Conservation (phyloP, 2,888 invertebrate genomes). For the Melangyna quadrimaculata region DNA sequence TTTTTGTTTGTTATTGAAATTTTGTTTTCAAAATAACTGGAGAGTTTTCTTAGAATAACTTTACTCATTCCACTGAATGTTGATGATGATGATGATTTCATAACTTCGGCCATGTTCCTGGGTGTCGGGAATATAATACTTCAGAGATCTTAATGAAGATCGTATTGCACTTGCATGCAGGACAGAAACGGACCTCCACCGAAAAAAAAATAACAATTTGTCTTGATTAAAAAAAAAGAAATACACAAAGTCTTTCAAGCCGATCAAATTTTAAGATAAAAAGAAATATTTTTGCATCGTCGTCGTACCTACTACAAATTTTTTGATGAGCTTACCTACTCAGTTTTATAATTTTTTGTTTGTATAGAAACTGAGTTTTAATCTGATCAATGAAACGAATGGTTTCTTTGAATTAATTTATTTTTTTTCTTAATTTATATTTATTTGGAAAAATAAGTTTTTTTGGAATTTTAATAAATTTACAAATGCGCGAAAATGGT, state of each 20-base stretch:
- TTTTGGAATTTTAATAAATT: neutral
- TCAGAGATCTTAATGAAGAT: slow-evolving; percentile 63
- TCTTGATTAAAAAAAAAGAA: neutral
- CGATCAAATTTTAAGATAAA: slow-evolving; percentile 57
- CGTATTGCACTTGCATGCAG: slow-evolving; percentile 49
- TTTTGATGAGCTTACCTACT: neutral
- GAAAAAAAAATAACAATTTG: neutral
- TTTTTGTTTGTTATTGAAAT: neutral
- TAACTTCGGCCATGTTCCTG: slow-evolving; percentile 26
- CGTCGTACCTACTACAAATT: too few relatives aligned
- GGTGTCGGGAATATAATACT: neutral
- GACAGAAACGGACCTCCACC: neutral
- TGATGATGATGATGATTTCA: slow-evolving; percentile 26
- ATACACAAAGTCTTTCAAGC: neutral
- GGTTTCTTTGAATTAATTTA: neutral
- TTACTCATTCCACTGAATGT: slow-evolving; percentile 24
- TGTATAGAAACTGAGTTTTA: neutral
- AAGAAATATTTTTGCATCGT: slow-evolving; percentile 48
- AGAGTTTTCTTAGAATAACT: slow-evolving; percentile 61
- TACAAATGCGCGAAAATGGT: neutral
- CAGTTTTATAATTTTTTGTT: neutral
- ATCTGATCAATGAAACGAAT: slow-evolving; percentile 2
- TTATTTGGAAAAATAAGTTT: neutral
- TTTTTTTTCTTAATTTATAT: neutral
- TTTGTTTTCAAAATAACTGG: slow-evolving; percentile 25